Conservation (phyloP, 2,797 vertebrate genomes). For the Masticophis lateralis region DNA sequence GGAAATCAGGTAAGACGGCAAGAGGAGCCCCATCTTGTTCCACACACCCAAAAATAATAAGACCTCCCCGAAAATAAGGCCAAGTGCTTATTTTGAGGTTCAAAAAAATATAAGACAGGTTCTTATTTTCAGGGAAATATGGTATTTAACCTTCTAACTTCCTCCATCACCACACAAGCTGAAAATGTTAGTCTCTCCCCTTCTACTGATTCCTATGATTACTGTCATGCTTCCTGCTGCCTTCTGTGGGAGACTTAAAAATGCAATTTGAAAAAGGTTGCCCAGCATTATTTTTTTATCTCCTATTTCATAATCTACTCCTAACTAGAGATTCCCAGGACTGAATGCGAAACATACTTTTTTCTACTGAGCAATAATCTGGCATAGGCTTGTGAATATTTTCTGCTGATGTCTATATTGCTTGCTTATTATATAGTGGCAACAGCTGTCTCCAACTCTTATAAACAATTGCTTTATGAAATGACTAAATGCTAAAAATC, state of each 20-base stretch:
- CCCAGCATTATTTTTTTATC: neutral
- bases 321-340: neutral
- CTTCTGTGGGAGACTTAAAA: neutral
- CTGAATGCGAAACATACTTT: neutral
- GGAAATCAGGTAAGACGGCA: too few relatives aligned
- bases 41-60: too few relatives aligned
- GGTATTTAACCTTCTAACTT: neutral
- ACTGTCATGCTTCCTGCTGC: neutral
- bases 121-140: too few relatives aligned
- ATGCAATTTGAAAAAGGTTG: neutral
- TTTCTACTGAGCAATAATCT: neutral
- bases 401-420: neutral
- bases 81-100: too few relatives aligned
- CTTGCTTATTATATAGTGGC: constrained; percentile 30
- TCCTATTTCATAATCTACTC: neutral
- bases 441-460: constrained; percentile 42
- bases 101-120: too few relatives aligned
- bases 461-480: constrained; percentile 51
- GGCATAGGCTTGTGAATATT: neutral
- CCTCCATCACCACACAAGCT: neutral
- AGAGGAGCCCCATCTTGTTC: too few relatives aligned
- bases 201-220: neutral
- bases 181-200: neutral
- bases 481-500: constrained; percentile 48
- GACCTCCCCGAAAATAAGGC: too few relatives aligned